Evolutionary conservation across 92 coral and sea anemone species (phyloP).

Genomic region (Zoanthus sansibaricus): DNA sequence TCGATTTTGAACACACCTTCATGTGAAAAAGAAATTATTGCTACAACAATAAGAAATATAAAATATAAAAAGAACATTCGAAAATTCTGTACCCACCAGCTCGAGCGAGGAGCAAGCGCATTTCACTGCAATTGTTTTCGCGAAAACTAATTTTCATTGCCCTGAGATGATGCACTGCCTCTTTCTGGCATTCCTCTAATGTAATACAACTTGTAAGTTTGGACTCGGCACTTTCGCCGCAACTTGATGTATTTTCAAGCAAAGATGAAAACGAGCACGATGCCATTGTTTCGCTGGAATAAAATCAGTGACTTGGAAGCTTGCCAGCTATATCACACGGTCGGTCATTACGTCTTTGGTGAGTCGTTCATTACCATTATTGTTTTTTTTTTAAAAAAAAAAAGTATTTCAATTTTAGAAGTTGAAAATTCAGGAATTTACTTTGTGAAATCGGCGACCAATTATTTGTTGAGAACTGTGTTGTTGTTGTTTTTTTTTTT

Average conservation of each 20-base stretch:
- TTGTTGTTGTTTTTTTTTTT: background rate
- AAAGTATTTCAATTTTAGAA: background rate
- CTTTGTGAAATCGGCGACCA: background rate
- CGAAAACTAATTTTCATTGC: constrained; percentile 9
- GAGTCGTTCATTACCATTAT: background rate
- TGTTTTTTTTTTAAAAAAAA: background rate
- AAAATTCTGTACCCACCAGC: constrained; percentile 16
- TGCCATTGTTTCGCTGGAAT: constrained; percentile 7
- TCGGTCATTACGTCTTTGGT: no score
- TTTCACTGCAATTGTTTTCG: constrained; percentile 17
- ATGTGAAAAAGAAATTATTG: background rate
- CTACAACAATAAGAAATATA: background rate
- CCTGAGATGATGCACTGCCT: background rate
- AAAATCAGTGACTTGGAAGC: constrained; percentile 6
- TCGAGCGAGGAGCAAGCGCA: constrained; percentile 20
- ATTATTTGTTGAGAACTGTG: background rate
- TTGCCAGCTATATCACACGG: background rate
- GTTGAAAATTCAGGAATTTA: background rate
- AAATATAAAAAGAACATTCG: background rate
- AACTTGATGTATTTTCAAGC: constrained; percentile 2
- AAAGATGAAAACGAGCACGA: background rate
- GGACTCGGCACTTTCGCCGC: constrained; percentile 5
- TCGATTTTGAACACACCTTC: constrained; percentile 11
- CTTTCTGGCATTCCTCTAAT: background rate
- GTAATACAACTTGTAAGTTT: constrained; percentile 10